phyloP scores from a whole-genome alignment of 53 echinoderm and acorn worm species.

The Zoroaster sp. region DNA sequence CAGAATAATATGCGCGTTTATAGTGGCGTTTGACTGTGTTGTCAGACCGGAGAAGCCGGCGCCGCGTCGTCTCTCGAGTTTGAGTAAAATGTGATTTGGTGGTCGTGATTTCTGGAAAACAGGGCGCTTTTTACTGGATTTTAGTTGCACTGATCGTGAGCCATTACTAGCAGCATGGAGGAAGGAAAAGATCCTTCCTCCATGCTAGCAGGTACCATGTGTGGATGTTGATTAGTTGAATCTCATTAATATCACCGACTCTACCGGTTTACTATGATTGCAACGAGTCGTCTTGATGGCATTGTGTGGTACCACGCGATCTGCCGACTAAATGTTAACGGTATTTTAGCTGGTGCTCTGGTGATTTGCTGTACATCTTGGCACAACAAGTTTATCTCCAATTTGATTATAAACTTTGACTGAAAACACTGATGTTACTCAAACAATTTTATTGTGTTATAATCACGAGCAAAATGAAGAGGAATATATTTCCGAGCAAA shows the following conservation, averaged over 20 bases:
- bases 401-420: neutral
- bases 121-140: constrained; percentile 1
- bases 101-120: constrained; percentile 44
- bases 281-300: neutral
- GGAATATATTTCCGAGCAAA: neutral
- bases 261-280: neutral
- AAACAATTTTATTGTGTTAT: neutral
- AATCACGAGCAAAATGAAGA: neutral
- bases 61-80: constrained; percentile 12
- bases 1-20: neutral
- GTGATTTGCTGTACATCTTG: neutral
- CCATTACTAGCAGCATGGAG: neutral
- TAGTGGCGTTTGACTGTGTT: neutral
- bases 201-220: neutral
- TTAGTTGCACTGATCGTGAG: neutral
- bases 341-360: neutral
- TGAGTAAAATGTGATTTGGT: constrained; percentile 25
- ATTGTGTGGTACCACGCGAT: neutral
- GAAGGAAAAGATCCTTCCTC: too few species aligned
- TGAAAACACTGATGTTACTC: neutral
- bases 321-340: too few species aligned
- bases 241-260: neutral
- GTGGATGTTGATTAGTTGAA: constrained; percentile 19
- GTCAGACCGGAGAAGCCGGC: neutral
- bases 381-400: neutral